Evolutionary conservation across 2,888 invertebrate genomes (phyloP), one percentile per base, ranked within the genome.

Genomic region (Mythimna albipuncta): DNA sequence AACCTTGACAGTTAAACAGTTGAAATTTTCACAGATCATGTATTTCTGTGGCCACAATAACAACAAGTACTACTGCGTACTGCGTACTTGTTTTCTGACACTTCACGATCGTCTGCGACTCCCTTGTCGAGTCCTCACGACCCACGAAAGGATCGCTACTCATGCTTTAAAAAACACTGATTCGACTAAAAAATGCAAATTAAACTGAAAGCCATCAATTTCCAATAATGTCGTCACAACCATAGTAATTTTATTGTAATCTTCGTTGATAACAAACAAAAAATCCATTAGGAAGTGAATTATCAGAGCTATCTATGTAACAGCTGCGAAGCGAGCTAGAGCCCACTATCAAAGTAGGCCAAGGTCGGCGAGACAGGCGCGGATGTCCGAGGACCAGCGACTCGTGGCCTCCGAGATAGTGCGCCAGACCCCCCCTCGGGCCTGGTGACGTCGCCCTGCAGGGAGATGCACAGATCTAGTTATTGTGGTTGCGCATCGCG

Each of bases 321-420:
- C 88, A 89, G 89, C 88, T 89, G 91, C 88, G 84, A 86, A 75
- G 87, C 88, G 72, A 86, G 87, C 90, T 88, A 89, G 88, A 87
- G 83, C 81, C 75, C 86, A 87, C 86, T 93, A 94, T 93, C 93
- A 89, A 94, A 92, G 85, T 94, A 86, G 94, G 94, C 93, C 95
- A 95, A 95, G 95, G 95, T 91, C 91, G 84, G 69, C 85, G 76
- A 83, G 74, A 75, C 84, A 75, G 77, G 84, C 84, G 81, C 84
- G 85, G 85, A 87, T 87, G 89, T 88, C 86, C 84, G 79, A 75
- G 79, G 84, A 81, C 94, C 92, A 91, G 79, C 79, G 58, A 84
- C 86, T 81, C 85, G 78, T 89, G 93, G 90, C 90, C 94, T 88
- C 88, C 83, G 81, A 81, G 87, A 87, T 87, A 86, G 82, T 83